Evolutionary conservation across 2,113 vertebrate species (phyloP), one percentile per base, ranked within the genome.

Genomic region (Pavo muticus): DNA sequence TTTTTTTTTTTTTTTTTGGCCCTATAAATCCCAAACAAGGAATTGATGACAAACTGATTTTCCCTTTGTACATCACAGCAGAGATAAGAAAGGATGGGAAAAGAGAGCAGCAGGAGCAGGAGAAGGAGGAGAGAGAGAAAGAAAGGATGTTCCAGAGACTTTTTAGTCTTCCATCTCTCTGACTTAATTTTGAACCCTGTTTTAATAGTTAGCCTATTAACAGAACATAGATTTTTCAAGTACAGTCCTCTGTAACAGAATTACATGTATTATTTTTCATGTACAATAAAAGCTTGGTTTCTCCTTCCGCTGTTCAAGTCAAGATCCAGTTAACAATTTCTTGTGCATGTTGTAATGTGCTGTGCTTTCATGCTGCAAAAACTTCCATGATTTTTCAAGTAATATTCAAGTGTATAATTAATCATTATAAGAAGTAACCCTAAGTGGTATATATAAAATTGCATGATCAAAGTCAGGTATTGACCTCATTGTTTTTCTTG

Each of bases 31-130:
- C 11, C 25, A 60, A 60, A 57, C 50, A 52, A 39, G 52, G 23
- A 77, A 65, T 50, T 56, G 45, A 74, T 68, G 35, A 65, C 44
- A 86, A 84, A 74, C 59, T 74, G 29, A 14, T 57, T 88, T 91
- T 79, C 19, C 47, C 14, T 84, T 95, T 92, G 63, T 91, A 25
- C 68, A 25, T n/a, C 35, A 67, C 79, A 93, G 52, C 56, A 90
- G 21, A 47, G 25, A 40, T 40, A 17, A 37, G 7, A 40, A 64
- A 19, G 25, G 25, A 39, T 63, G 10, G 37, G 37, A 64, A 17
- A 64, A 37, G 37, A 64, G 25, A 40, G 10, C 24, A 40, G 37
- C 61, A 63, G 24, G 60, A 39, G 24, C 24, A 64, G 60, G 35
- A 23, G 35, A 37, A 60, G 30, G 21, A 61, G 59, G 19, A 61